Evolutionary conservation across 2,797 vertebrate species (phyloP).

Genomic region (Ptychadena robeensis): DNA sequence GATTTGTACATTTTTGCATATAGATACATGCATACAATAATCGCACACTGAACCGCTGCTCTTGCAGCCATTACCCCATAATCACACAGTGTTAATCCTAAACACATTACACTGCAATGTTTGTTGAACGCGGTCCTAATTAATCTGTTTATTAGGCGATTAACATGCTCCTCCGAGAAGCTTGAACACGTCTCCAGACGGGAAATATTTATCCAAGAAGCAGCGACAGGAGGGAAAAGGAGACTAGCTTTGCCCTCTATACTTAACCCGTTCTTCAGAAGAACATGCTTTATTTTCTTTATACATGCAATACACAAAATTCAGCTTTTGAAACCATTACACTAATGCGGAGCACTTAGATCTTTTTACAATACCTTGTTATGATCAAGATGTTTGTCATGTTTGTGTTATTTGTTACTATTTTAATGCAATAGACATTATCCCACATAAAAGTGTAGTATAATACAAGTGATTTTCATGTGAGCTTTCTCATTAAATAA

Average conservation of each 20-base stretch:
- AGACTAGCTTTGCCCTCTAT: conserved; percentile 19
- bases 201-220: conserved; percentile 43
- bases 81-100: conserved; percentile 53
- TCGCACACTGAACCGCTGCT: conserved; percentile 29
- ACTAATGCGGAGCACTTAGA: neutral
- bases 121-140: conserved; percentile 54
- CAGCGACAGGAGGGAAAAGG: conserved; percentile 15
- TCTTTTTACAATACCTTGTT: neutral
- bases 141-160: conserved; percentile 55
- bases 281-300: neutral
- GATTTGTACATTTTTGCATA: conserved; percentile 1
- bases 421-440: too few species aligned
- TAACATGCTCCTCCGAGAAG: conserved; percentile 57
- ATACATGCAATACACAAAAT: neutral
- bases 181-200: conserved; percentile 34
- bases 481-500: too few species aligned
- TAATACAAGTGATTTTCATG: too few species aligned
- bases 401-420: neutral
- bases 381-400: neutral
- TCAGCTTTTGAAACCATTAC: neutral
- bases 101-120: conserved; percentile 58
- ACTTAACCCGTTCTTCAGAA: conserved; percentile 22
- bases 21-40: conserved; percentile 23
- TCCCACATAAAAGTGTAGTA: too few species aligned
- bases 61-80: conserved; percentile 36